Conservation (phyloP, 2,797 vertebrate genomes). For the Rhodeus uyekii region DNA sequence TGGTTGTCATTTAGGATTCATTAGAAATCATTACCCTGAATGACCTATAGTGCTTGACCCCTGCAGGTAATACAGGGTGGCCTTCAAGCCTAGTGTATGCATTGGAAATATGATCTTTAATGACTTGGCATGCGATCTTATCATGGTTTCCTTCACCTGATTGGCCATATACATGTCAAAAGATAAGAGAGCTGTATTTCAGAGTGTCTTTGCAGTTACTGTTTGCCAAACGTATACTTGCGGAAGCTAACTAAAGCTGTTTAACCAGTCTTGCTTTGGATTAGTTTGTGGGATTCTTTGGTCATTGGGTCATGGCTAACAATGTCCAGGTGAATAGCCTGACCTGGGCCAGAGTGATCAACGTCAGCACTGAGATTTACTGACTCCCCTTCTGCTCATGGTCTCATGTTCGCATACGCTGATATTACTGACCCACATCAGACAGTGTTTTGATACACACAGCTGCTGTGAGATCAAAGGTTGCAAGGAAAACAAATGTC, state of each 20-base stretch:
- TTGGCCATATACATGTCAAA: not conserved
- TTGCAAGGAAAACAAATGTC: not conserved
- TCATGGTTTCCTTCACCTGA: not conserved
- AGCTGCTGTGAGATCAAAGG: constrained; percentile 24
- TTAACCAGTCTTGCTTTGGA: constrained; percentile 13
- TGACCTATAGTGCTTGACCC: not conserved
- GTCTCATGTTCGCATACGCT: constrained; percentile 9
- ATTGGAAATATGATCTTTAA: not conserved
- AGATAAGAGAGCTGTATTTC: constrained; percentile 1
- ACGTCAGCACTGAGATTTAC: not conserved
- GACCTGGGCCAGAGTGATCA: constrained; percentile 15
- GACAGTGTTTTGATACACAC: constrained; percentile 42
- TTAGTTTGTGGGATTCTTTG: constrained; percentile 21
- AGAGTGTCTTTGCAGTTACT: not conserved
- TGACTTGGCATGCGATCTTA: not conserved
- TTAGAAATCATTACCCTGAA: not conserved
- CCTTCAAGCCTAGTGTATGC: not conserved
- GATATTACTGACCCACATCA: constrained; percentile 31
- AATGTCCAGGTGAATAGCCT: constrained; percentile 21
- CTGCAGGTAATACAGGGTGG: not conserved
- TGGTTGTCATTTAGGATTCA: not conserved
- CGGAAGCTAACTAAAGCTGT: constrained; percentile 12
- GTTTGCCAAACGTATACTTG: constrained; percentile 23
- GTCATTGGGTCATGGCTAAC: constrained; percentile 21
- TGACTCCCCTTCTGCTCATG: constrained; percentile 18